Evolutionary conservation across 2,888 invertebrate species (phyloP).

Genomic region (Myathropa florea): DNA sequence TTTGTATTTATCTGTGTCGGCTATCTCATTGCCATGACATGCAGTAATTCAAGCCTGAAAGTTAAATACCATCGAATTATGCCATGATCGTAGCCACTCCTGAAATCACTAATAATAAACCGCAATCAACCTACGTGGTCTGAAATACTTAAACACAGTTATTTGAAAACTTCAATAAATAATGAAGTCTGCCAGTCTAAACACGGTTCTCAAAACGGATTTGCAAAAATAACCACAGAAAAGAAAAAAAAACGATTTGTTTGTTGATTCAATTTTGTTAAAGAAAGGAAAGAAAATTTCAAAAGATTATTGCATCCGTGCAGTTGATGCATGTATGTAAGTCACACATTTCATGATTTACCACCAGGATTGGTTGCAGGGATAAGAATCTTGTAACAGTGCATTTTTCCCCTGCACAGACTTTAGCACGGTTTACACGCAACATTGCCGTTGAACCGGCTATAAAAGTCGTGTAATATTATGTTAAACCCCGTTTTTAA

Average conservation of each 20-base stretch:
- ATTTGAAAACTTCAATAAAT: background rate
- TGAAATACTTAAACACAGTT: background rate
- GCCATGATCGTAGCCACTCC: background rate
- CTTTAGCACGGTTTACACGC: constrained; percentile 18
- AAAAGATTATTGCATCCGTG: background rate
- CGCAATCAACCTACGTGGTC: constrained; percentile 23
- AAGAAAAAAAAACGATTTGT: background rate
- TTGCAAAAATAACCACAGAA: background rate
- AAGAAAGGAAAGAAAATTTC: background rate
- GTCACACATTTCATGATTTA: constrained; percentile 22
- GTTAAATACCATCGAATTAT: background rate
- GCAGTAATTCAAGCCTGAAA: background rate
- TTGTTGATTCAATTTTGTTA: background rate
- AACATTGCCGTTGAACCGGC: constrained; percentile 19
- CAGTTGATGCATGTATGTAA: constrained; percentile 19
- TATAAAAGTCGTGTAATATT: constrained; percentile 19
- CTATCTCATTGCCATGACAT: background rate
- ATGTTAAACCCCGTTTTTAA: background rate
- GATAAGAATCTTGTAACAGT: constrained; percentile 23
- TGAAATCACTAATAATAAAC: background rate
- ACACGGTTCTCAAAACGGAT: background rate
- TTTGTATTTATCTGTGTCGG: background rate
- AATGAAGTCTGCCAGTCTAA: background rate
- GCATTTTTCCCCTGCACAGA: background rate
- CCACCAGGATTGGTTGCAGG: background rate